Evolutionary conservation across 2,888 invertebrate genomes (phyloP).

Genomic region (Actias luna): DNA sequence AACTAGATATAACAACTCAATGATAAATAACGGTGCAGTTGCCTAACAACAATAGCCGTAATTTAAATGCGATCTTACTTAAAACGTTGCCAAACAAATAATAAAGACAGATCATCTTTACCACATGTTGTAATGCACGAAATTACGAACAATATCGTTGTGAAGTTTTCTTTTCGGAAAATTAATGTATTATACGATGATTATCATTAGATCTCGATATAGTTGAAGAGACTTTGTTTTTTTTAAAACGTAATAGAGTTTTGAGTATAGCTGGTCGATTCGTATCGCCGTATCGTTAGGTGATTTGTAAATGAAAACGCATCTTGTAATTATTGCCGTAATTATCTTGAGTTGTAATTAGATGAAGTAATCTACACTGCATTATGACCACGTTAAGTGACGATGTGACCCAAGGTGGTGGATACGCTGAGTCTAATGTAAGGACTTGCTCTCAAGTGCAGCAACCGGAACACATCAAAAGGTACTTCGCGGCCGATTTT

Average conservation of each 20-base stretch:
- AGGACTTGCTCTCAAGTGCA: too few relatives aligned
- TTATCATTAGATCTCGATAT: conserved; percentile 34
- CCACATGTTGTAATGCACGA: conserved; percentile 40
- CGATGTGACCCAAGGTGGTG: too few relatives aligned
- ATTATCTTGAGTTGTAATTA: too few relatives aligned
- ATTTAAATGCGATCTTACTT: conserved; percentile 41
- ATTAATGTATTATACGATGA: conserved; percentile 36
- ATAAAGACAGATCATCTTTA: conserved; percentile 35
- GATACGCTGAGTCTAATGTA: too few relatives aligned
- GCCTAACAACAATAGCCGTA: conserved; percentile 10
- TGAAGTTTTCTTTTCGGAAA: conserved; percentile 42
- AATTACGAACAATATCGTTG: conserved; percentile 36
- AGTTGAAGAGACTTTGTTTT: not conserved
- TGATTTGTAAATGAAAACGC: too few relatives aligned
- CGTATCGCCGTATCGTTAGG: too few relatives aligned
- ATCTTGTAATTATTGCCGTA: too few relatives aligned
- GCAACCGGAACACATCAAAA: too few relatives aligned
- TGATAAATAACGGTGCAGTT: not conserved
- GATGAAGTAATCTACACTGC: too few relatives aligned
- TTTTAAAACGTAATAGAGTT: not conserved
- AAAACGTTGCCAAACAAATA: conserved; percentile 31
- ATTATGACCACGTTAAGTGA: too few relatives aligned
- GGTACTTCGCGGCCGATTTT: too few relatives aligned
- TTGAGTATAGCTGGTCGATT: not conserved
- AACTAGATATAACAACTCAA: not conserved